Evolutionary conservation across 2,888 invertebrate species (phyloP), one percentile per base, ranked within the genome.

Genomic region (Tachystola acroxantha): DNA sequence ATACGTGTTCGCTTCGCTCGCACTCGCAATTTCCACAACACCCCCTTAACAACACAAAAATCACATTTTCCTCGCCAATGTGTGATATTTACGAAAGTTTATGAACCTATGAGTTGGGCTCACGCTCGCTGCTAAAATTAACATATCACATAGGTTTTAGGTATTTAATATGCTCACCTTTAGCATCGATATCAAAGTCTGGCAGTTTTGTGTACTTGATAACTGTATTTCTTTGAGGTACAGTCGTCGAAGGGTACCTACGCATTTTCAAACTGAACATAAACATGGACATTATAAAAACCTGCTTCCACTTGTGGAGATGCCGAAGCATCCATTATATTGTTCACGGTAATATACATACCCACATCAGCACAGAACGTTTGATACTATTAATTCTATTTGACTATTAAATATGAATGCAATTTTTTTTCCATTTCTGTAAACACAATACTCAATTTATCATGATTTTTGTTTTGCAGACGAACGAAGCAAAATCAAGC

Each of bases 181-280:
- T 65, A 9, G 67, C 44, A 42, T 67, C 66, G 36, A 62, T 56
- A 36, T 78, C 76, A 36, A 65, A 72, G 37, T 75, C 76, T 9
- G 84, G 84, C 39, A 85, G 54, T 51, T 79, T 79, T 5, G 85
- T 78, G 45, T 78, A 85, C 48, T 84, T 85, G 24, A 73, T 66
- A 30, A 77, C 65, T 34, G 74, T 69, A 45, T 50, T 69, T 48
- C 62, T 35, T 19, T 19, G 34, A 6, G 66, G 73, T 28, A 50
- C 16, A 20, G 50, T 42, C 13, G 46, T 36, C n/a, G 67, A 53
- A 53, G 62, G 66, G 22, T 50, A 45, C n/a, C n/a, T n/a, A n/a
- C 14, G 57, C 48, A 37, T 67, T 64, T 37, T 69, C 63, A 43
- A 73, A 50, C 45, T 69, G 62, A 24, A 73, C 42, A 53, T 61